These are phyloP conservation scores for Periparus ater DNA, from an alignment of 2,797 vertebrate species.

Conservation along the genomic window DNA sequence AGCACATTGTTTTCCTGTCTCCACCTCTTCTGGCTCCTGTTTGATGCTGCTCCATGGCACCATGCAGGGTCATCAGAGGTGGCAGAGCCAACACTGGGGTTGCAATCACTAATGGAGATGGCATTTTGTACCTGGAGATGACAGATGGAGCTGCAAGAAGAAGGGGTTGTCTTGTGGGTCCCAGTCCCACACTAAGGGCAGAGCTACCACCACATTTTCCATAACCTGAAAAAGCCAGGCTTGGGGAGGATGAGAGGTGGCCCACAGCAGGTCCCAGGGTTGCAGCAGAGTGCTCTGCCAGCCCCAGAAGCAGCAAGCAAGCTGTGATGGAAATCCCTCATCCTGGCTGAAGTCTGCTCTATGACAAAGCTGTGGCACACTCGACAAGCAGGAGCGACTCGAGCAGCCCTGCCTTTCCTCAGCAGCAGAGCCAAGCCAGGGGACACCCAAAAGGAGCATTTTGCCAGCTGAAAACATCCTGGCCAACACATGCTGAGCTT, in stretches of 20 bases:
- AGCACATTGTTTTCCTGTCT: background rate
- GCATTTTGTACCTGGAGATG: background rate
- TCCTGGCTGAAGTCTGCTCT: background rate
- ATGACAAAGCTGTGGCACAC: background rate
- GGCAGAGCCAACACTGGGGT: background rate
- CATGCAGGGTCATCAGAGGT: background rate
- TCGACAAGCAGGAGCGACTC: background rate
- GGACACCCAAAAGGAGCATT: background rate
- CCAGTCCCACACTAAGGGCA: background rate
- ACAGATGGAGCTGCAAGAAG: background rate
- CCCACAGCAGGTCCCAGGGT: background rate
- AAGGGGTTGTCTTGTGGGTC: no score
- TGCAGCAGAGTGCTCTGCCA: background rate
- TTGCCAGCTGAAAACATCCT: background rate
- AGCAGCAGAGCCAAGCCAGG: background rate
- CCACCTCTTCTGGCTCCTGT: background rate
- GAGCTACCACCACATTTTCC: background rate
- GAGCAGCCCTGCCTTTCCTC: background rate
- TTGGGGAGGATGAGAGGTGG: background rate
- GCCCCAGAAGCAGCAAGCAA: background rate
- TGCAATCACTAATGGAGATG: background rate
- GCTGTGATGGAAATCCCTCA: background rate
- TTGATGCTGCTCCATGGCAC: background rate
- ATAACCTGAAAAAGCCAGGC: background rate
- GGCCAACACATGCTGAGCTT: background rate